Conservation (phyloP, 2,797 vertebrate species). For the Choloepus didactylus region DNA sequence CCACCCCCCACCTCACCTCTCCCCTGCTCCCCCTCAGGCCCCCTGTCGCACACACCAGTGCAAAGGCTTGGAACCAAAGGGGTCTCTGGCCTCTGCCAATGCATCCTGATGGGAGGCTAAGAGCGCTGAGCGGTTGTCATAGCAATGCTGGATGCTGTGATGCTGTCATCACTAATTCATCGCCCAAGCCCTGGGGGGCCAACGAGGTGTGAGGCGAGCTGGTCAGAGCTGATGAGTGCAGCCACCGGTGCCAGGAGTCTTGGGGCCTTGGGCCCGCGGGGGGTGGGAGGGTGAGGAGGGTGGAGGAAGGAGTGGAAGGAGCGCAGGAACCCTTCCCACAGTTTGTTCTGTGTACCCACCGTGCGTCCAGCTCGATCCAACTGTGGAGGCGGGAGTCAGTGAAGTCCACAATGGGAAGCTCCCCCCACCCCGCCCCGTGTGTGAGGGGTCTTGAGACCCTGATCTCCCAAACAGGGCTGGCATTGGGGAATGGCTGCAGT, state of each 20-base stretch:
- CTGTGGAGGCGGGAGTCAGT: neutral
- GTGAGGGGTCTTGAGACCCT: neutral
- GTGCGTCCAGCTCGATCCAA: neutral
- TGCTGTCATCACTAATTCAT: conserved; percentile 78
- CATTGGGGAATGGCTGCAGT: neutral
- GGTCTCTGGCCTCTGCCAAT: conserved; percentile 54
- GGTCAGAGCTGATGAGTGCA: conserved; percentile 32
- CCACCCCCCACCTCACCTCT: neutral
- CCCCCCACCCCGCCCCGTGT: neutral
- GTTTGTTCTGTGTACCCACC: neutral
- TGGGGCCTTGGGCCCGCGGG: neutral
- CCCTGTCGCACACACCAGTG: neutral
- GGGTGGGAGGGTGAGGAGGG: no score
- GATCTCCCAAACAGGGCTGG: neutral
- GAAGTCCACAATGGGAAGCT: neutral
- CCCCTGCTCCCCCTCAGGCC: neutral
- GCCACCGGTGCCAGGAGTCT: neutral
- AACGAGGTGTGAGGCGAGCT: conserved; percentile 67
- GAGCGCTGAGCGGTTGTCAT: conserved; percentile 59
- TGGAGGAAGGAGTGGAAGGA: neutral
- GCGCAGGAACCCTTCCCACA: neutral
- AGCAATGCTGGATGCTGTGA: conserved; percentile 66
- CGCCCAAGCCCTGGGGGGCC: conserved; percentile 58
- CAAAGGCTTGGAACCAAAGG: conserved; percentile 35
- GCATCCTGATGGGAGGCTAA: conserved; percentile 35